A percentile compares a stretch with the other conserved stretches of the same genome.
These are phyloP conservation scores for Catostylus mosaicus DNA, from an alignment of 30 jellyfish, hydroid and myxozoan species.

Conservation along the genomic window DNA sequence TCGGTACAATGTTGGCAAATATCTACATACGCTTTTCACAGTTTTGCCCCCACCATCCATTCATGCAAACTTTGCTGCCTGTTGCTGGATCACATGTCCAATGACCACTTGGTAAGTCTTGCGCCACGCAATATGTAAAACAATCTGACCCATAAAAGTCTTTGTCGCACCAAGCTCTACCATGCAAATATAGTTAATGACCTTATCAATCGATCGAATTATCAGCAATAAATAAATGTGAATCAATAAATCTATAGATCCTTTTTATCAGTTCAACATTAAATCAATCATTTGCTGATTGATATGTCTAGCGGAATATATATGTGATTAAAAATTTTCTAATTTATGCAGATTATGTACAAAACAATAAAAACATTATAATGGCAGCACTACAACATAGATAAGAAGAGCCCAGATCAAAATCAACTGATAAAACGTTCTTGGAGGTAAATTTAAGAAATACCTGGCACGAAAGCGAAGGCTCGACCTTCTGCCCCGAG, in stretches of 20 bases:
- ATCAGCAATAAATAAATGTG: neutral
- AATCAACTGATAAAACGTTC: too few species aligned
- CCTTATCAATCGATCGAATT: neutral
- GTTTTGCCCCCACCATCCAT: slow-evolving; percentile 81
- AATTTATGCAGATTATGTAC: too few species aligned
- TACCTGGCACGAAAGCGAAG: slow-evolving; percentile 44
- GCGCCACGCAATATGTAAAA: slow-evolving; percentile 58
- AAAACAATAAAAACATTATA: too few species aligned
- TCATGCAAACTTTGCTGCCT: slow-evolving; percentile 72
- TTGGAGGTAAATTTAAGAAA: neutral
- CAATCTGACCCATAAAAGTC: slow-evolving; percentile 77
- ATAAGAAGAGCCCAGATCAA: too few species aligned
- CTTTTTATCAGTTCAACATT: too few species aligned
- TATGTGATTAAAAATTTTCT: too few species aligned
- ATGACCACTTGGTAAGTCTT: slow-evolving; percentile 59
- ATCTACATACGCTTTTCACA: slow-evolving; percentile 79
- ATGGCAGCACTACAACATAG: too few species aligned
- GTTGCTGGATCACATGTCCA: slow-evolving; percentile 73
- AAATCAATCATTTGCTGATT: too few species aligned
- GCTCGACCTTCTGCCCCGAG: slow-evolving; percentile 54
- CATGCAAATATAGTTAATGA: too few species aligned
- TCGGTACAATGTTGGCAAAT: neutral
- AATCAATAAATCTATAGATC: too few species aligned
- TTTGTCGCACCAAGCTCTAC: slow-evolving; percentile 69
- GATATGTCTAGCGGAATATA: too few species aligned